Base-by-base conservation (phyloP, 2,797 vertebrate species). In the Melanotaenia parkinsoni region DNA sequence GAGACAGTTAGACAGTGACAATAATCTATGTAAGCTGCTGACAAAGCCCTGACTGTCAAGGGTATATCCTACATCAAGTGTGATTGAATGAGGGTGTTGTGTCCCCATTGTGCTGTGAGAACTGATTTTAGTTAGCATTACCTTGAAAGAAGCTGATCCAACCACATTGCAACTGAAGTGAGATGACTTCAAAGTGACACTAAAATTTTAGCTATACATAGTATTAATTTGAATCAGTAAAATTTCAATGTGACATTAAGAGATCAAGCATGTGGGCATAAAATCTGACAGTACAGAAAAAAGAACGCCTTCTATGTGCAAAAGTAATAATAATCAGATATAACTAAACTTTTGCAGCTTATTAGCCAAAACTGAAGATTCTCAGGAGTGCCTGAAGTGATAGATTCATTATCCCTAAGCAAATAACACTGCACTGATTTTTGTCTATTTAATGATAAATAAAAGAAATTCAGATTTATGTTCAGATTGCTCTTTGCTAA, bases 51-150 rank as follows among this genome's bases (percentile, higher is more conserved):
- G 69, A 67, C 79, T 85, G 73, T 88, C 80, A 92, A 85, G 82
- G 72, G 69, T 80, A 81, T 50, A 80, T 84, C 77, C 64, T 73
- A 78, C 80, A 91, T 86, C 82, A 77, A 82, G 80, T 72, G 80
- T 89, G 90, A 92, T 66, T 90, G 87, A 91, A 92, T 85, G 83
- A 88, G 86, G 82, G 77, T 86, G 83, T 77, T 59, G 79, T 82
- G 88, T 89, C 76, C 61, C 16, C 68, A 47, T 72, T 84, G 79
- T 84, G 82, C 83, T 73, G 67, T 40, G 33, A 40, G 62, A 77
- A 74, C 70, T 77, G 56, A 79, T 70, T 83, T 59, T 59, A 71
- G 58, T 72, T 58, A 74, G 79, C 78, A 43, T 84, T 84, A 83
- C 81, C 84, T 86, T 72, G 61, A 88, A 77, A 85, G 58, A 67